Evolutionary conservation across 2,113 vertebrate species (phyloP).

Genomic region (Istiophorus platypterus): DNA sequence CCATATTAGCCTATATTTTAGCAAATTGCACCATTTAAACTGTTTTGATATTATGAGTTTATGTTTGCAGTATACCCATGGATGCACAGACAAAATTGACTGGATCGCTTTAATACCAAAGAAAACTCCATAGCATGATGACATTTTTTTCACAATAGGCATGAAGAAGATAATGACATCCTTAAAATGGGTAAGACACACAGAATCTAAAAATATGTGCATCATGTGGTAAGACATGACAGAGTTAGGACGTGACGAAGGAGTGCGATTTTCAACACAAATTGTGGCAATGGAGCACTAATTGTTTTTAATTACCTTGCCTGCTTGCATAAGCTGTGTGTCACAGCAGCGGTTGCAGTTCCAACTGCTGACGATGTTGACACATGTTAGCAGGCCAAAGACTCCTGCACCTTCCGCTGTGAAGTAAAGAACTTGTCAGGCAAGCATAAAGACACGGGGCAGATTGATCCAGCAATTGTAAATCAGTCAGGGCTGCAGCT

Average conservation of each 20-base stretch:
- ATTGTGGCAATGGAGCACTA: neutral
- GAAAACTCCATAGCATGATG: neutral
- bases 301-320: neutral
- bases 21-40: neutral
- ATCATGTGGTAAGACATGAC: neutral
- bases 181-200: neutral
- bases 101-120: neutral
- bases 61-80: neutral
- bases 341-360: neutral
- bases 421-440: neutral
- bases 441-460: neutral
- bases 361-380: neutral
- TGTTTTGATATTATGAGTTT: neutral
- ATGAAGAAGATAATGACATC: neutral
- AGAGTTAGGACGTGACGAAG: too few relatives aligned
- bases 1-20: neutral
- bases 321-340: neutral
- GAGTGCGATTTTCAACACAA: neutral
- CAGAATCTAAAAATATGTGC: neutral
- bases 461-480: neutral
- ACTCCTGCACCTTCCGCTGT: neutral
- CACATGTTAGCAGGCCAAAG: neutral
- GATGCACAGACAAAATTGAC: neutral
- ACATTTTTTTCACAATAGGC: neutral
- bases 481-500: slow-evolving; percentile 4